Evolutionary conservation across 1,140 invertebrate species (phyloP), one percentile per base, ranked within the genome.

Genomic region (Saxidomus purpurata): DNA sequence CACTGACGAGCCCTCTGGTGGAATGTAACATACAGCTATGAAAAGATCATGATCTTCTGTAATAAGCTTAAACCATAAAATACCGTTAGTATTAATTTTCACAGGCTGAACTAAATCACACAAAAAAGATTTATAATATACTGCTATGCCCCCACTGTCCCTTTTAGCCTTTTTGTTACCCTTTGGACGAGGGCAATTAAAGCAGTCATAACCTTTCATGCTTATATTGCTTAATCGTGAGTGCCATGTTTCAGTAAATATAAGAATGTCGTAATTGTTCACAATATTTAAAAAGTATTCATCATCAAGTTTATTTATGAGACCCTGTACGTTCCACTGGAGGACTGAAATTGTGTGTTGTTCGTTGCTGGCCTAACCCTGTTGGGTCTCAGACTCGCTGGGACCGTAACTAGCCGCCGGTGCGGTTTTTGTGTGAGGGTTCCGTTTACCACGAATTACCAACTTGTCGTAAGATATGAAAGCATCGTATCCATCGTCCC

Each of bases 141-240:
- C 63, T 13, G 31, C 11, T 4, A 84, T 36, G 4, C 59, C 82
- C 31, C 82, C 59, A 61, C 82, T 84, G 31, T 84, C 19, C 4
- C 63, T 34, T 31, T 71, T 84, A 31, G 82, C 40, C 3, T 84
- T 84, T n/a, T 47, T 71, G 28, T 69, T 84, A 47, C 17, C 28
- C 71, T 84, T 84, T 22, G 82, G 63, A 22, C 82, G 61, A 6
- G 82, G 82, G 38, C 82, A 84, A 47, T 47, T 40, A 17, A 84
- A 47, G 36, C 63, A 71, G 25, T 84, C 34, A 69, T 31, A 84
- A 49, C 31, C 40, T 1, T 43, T 13, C 3, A 84, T 47, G 36
- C 28, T 19, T 13, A 84, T 36, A 71, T 69, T 52, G 8, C 4
- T 71, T 43, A 31, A 1, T n/a, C 6, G 13, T 19, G 82, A 28